Percentiles rank a stretch among this genome's conserved stretches.
These are phyloP conservation scores for Caprella mutica DNA, from an alignment of 2,888 invertebrate genomes.

Conservation along the genomic window DNA sequence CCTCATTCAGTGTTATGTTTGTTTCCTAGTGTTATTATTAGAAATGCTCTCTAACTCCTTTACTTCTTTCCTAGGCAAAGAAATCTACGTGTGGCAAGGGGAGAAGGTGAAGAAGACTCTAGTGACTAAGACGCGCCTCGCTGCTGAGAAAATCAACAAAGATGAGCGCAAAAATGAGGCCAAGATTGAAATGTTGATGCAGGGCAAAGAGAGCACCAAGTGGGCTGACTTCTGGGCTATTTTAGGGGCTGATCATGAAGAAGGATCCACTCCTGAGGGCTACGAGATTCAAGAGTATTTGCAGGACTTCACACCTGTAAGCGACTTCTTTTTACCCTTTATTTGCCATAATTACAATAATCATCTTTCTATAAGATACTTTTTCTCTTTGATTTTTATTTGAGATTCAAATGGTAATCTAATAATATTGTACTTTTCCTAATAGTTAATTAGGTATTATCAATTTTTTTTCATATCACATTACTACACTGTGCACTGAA, in stretches of 20 bases:
- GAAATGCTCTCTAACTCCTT: slow-evolving; percentile 52
- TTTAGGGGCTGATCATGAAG: slow-evolving; percentile 42
- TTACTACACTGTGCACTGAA: no score
- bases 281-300: slow-evolving; percentile 53
- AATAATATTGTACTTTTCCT: no score
- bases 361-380: no score
- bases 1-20: not conserved
- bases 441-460: no score
- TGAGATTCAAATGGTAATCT: no score
- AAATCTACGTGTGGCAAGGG: slow-evolving; percentile 36
- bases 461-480: no score
- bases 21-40: slow-evolving; percentile 4
- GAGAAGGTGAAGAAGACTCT: slow-evolving; percentile 53
- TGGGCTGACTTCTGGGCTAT: slow-evolving; percentile 64
- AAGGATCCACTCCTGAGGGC: slow-evolving; percentile 24
- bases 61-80: no score
- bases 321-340: no score
- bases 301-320: slow-evolving; percentile 53
- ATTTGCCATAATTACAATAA: no score
- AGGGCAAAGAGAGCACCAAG: slow-evolving; percentile 61
- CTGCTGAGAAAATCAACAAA: slow-evolving; percentile 97
- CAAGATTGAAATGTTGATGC: slow-evolving; percentile 70
- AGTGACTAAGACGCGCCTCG: slow-evolving; percentile 73
- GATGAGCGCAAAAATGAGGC: slow-evolving; percentile 92
- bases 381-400: no score